phyloP scores from a whole-genome alignment of 2,113 vertebrate species.

The Chionomys nivalis region DNA sequence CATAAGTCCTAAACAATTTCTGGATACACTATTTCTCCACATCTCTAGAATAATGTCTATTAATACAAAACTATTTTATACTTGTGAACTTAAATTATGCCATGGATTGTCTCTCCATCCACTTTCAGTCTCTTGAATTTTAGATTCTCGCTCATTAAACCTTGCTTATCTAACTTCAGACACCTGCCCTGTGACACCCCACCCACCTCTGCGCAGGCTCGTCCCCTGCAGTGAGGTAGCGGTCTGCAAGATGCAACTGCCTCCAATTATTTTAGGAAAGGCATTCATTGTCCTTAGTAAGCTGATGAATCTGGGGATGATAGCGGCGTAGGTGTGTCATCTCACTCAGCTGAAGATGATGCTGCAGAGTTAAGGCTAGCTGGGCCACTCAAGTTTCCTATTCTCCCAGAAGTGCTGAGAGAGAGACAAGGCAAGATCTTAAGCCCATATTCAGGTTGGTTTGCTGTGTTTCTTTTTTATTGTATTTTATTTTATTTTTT shows the following conservation, averaged over 20 bases:
- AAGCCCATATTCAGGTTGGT: not conserved
- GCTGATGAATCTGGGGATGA: not conserved
- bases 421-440: accelerated
- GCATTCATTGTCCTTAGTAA: not conserved
- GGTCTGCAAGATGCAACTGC: not conserved
- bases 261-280: not conserved
- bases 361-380: not conserved
- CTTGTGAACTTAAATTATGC: not conserved
- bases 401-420: not conserved
- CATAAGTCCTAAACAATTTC: not conserved
- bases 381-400: not conserved
- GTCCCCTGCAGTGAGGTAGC: not conserved
- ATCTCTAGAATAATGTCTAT: not conserved
- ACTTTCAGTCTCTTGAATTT: not conserved
- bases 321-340: not conserved
- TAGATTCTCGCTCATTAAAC: not conserved
- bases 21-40: not conserved
- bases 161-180: not conserved
- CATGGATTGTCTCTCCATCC: not conserved
- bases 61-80: not conserved
- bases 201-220: not conserved
- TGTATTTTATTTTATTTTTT: no score
- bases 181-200: no score
- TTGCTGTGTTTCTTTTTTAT: not conserved
- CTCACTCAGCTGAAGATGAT: not conserved